Evolutionary conservation across 2,113 vertebrate genomes (phyloP).

Genomic region (Meles meles): DNA sequence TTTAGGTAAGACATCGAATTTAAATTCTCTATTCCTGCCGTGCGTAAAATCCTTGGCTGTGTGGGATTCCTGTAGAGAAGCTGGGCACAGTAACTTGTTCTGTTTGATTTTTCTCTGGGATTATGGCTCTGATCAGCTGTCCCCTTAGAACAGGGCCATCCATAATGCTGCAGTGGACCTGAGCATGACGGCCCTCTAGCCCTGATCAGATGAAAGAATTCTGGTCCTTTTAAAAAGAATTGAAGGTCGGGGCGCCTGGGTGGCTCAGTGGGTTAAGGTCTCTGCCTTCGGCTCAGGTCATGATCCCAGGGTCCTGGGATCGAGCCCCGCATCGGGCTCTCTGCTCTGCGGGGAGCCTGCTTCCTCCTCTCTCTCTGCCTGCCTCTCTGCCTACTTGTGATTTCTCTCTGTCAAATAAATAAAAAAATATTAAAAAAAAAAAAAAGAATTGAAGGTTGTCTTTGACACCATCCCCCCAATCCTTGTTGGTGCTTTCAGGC

Average conservation of each 20-base stretch:
- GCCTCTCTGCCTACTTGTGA: too few species aligned
- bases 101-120: background rate
- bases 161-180: fast-evolving
- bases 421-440: too few species aligned
- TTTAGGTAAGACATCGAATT: background rate
- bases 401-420: too few species aligned
- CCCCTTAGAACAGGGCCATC: background rate
- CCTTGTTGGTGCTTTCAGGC: background rate
- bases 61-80: background rate
- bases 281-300: too few species aligned
- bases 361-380: too few species aligned
- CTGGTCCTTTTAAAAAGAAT: background rate
- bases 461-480: background rate
- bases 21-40: background rate
- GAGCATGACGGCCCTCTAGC: background rate
- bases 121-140: background rate
- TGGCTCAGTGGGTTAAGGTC: too few species aligned
- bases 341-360: too few species aligned
- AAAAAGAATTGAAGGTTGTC: background rate
- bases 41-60: background rate
- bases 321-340: too few species aligned
- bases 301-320: too few species aligned
- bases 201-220: background rate
- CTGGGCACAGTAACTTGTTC: background rate
- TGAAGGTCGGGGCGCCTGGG: too few species aligned